Conservation (phyloP, 2,888 invertebrate genomes). For the Coleophora deauratella region DNA sequence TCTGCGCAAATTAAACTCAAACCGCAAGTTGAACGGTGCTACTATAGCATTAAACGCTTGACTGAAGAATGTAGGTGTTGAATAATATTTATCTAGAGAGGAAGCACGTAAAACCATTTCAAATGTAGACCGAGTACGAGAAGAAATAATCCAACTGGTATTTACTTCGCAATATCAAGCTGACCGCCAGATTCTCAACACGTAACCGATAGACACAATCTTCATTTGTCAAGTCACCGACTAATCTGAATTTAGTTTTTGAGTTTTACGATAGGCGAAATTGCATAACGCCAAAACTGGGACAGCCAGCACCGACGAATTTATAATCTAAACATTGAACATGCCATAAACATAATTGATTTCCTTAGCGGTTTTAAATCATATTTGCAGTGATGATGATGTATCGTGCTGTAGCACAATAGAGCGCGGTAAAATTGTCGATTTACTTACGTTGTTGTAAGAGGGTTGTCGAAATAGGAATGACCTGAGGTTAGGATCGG, state of each 20-base stretch:
- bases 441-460: background rate
- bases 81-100: too few species aligned
- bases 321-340: slow-evolving; percentile 18
- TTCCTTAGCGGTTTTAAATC: slow-evolving; percentile 17
- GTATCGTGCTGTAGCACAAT: background rate
- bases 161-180: slow-evolving; percentile 23
- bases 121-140: too few species aligned
- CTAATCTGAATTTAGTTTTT: slow-evolving; percentile 27
- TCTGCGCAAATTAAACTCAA: slow-evolving; percentile 2
- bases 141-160: slow-evolving; percentile 13
- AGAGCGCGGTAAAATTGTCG: background rate
- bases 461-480: too few species aligned
- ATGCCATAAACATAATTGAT: slow-evolving; percentile 22
- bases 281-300: slow-evolving; percentile 40
- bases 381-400: background rate
- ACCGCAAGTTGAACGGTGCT: too few species aligned
- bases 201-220: slow-evolving; percentile 20
- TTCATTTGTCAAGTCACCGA: slow-evolving; percentile 26
- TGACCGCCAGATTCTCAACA: slow-evolving; percentile 10
- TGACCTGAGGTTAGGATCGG: too few species aligned
- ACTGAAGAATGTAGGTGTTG: slow-evolving; percentile 13
- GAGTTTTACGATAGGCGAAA: slow-evolving; percentile 26
- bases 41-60: slow-evolving; percentile 13
- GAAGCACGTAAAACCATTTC: too few species aligned
- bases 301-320: slow-evolving; percentile 17